A percentile compares a stretch with the other conserved stretches of the same genome.
Evolutionary conservation across 2,797 vertebrate species (phyloP).

Genomic region (Labeo calbasu): DNA sequence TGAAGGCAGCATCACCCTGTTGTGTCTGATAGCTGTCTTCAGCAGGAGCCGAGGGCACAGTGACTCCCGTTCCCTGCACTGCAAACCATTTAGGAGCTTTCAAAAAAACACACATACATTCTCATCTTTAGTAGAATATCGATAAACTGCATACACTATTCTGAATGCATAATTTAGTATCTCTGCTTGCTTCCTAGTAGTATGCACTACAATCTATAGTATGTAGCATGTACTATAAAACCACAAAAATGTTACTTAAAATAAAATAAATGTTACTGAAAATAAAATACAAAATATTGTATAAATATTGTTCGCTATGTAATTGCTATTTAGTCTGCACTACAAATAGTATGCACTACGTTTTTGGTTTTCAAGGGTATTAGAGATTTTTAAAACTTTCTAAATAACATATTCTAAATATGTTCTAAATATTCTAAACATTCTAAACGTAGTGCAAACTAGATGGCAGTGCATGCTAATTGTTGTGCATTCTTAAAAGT

Average conservation of each 20-base stretch:
- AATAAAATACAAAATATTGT: not conserved
- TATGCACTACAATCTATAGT: not conserved
- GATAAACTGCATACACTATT: not conserved
- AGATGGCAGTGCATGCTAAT: not conserved
- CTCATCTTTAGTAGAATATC: not conserved
- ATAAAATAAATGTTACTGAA: not conserved
- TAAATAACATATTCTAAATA: too few species aligned
- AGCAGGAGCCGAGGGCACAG: constrained; percentile 43
- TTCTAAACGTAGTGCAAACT: not conserved
- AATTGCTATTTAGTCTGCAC: not conserved
- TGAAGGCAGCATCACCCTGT: constrained; percentile 32
- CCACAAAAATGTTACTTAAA: not conserved
- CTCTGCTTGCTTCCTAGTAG: not conserved
- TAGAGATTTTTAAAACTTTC: not conserved
- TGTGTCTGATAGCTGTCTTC: constrained; percentile 29
- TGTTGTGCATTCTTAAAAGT: not conserved
- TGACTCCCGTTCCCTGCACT: constrained; percentile 31
- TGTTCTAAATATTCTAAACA: too few species aligned
- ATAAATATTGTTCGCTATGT: too few species aligned
- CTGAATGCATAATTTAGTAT: not conserved
- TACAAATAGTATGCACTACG: not conserved
- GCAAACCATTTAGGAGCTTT: constrained; percentile 4
- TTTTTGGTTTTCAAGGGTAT: not conserved
- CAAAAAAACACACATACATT: not conserved
- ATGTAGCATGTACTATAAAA: not conserved